Evolutionary conservation across 2,797 vertebrate genomes (phyloP).

Genomic region (Orestias chungarensis): DNA sequence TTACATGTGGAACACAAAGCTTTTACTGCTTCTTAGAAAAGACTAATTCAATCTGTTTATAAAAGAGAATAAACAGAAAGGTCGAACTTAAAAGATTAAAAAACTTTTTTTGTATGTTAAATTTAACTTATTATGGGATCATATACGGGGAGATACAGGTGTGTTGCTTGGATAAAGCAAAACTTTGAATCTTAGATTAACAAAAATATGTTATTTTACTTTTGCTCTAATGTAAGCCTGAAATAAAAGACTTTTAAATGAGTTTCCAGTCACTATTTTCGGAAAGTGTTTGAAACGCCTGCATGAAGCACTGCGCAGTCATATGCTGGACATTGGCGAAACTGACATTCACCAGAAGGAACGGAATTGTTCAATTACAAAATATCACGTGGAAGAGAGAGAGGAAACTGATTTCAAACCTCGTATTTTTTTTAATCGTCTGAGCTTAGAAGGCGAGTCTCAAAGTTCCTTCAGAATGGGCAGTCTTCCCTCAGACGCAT

Average conservation of each 20-base stretch:
- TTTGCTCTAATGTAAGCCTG: too few species aligned
- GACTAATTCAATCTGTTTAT: slow-evolving; percentile 83
- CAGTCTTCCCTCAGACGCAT: slow-evolving; percentile 75
- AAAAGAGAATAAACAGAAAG: slow-evolving; percentile 83
- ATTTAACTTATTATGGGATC: slow-evolving; percentile 33
- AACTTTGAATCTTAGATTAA: too few species aligned
- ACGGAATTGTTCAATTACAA: slow-evolving; percentile 76
- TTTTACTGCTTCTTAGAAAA: slow-evolving; percentile 89
- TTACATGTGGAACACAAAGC: slow-evolving; percentile 85
- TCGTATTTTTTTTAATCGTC: slow-evolving; percentile 71
- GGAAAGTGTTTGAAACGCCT: neutral
- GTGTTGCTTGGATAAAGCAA: too few species aligned
- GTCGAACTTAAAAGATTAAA: slow-evolving; percentile 74
- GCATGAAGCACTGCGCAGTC: slow-evolving; percentile 12
- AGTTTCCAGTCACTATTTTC: too few species aligned
- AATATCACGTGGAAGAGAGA: slow-evolving; percentile 84
- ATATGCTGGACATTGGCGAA: slow-evolving; percentile 39
- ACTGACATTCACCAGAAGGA: slow-evolving; percentile 55
- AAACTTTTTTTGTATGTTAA: slow-evolving; percentile 59
- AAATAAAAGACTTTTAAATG: too few species aligned
- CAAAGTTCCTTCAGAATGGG: slow-evolving; percentile 76
- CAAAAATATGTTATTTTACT: too few species aligned
- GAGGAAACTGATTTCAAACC: slow-evolving; percentile 82
- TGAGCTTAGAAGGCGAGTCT: slow-evolving; percentile 76
- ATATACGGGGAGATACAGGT: slow-evolving; percentile 19